These are phyloP conservation scores for Rhincodon typus DNA, from an alignment of 2,797 vertebrate genomes.

Conservation along the genomic window DNA sequence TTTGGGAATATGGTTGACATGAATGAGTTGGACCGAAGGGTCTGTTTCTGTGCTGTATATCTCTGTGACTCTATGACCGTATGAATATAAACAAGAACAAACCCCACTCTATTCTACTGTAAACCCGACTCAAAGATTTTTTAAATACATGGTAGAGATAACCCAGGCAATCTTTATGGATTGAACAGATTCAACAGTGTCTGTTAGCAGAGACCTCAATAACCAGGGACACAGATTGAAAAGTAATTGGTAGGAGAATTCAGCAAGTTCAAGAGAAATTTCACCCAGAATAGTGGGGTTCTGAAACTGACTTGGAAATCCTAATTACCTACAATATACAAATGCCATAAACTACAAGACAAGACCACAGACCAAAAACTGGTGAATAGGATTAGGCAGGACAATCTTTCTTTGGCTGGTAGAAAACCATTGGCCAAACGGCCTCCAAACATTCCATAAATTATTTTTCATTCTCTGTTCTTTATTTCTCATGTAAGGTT, in stretches of 20 bases:
- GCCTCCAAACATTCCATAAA: neutral
- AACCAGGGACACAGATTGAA: neutral
- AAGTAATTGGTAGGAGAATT: neutral
- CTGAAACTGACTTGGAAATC: neutral
- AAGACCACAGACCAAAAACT: neutral
- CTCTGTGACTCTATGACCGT: no score
- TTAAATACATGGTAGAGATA: no score
- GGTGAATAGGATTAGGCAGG: neutral
- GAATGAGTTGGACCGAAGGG: no score
- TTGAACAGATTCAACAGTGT: neutral
- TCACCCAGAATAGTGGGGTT: neutral
- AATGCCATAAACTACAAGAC: neutral
- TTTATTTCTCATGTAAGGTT: neutral
- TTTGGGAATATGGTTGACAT: no score
- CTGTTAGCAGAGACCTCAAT: neutral
- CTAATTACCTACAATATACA: neutral
- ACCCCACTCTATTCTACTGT: no score
- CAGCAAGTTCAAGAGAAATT: neutral
- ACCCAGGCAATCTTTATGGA: no score
- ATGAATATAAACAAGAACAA: no score
- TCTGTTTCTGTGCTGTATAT: no score
- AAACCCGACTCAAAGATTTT: no score
- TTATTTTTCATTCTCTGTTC: neutral
- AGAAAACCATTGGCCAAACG: neutral
- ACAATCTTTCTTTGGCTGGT: no score